Evolutionary conservation across 2,888 invertebrate species (phyloP).

Genomic region (Meliscaeva auricollis): DNA sequence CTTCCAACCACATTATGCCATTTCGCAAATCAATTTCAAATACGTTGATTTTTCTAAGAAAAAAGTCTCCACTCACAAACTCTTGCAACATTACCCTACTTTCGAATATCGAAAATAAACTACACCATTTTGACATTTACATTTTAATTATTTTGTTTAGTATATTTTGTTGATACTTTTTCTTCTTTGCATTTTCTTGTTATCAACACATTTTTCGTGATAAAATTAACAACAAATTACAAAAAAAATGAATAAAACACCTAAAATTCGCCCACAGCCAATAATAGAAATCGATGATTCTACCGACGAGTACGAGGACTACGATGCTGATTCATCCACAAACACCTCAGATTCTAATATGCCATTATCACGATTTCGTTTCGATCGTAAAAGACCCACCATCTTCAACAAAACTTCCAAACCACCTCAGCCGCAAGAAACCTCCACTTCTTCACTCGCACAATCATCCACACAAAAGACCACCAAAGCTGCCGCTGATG

Average conservation of each 20-base stretch:
- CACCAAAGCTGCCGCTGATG: neutral
- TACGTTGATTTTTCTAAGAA: too few relatives aligned
- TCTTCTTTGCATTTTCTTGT: neutral
- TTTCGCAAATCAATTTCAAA: too few relatives aligned
- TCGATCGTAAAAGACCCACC: too few relatives aligned
- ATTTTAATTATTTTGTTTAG: neutral
- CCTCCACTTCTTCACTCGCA: neutral
- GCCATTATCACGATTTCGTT: too few relatives aligned
- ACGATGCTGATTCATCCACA: too few relatives aligned
- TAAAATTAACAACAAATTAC: neutral
- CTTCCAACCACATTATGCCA: too few relatives aligned
- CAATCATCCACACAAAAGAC: neutral
- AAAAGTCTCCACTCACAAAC: too few relatives aligned
- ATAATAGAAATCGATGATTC: slow-evolving; percentile 9
- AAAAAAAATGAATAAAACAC: neutral
- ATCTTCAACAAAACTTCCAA: neutral
- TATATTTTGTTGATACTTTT: neutral
- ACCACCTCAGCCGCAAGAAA: too few relatives aligned
- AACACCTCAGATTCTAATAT: neutral
- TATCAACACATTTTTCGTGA: neutral
- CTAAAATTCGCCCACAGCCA: neutral
- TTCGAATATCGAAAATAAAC: neutral
- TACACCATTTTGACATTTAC: neutral
- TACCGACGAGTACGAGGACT: neutral
- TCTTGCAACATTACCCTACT: neutral